Base-by-base conservation (phyloP, 2,113 vertebrate genomes). In the Nothobranchius kuhntae region DNA sequence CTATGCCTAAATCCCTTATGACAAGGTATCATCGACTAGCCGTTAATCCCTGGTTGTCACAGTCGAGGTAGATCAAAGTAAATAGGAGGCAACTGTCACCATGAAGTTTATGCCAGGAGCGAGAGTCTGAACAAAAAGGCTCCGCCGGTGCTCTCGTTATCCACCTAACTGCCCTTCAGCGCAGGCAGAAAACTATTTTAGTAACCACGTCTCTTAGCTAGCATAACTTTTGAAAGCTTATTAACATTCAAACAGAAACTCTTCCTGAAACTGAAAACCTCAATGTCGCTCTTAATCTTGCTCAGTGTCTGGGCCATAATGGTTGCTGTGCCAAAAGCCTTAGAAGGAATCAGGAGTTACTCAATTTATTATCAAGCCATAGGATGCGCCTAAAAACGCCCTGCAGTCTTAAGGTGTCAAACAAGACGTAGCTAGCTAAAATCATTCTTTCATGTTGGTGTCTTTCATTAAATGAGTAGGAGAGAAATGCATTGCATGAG, bases 1-100 rank as follows among this genome's bases (percentile, higher is more conserved):
- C 77, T 71, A 77, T 82, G 73, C 66, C 70, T 62, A 83, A 87
- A 88, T 87, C 82, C 82, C 61, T 54, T 21, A 58, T 77, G 82
- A 86, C 87, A 82, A 68, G 24, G 55, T 48, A 76, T 72, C 55
- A 64, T 59, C n/a, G 84, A 73, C 68, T 68, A 57, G 61, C 67
- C 70, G 51, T 63, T 86, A 78, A 83, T 86, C 82, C 82, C 55
- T 21, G 10, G 52, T 82, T 83, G 84, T 86, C 78, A 80, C 75
- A 73, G 71, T 64, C 13, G 47, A 86, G 74, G 80, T 74, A 70
- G 78, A 80, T 80, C 63, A 87, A 73, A 83, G 85, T 62, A 79
- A 84, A 87, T 65, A 58, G 26, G 54, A 69, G 60, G 67, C 62
- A 73, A 83, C 53, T 68, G 66, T 54, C 62, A 48, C 48, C 56